Evolutionary conservation across 2,797 vertebrate species (phyloP).

Genomic region (Cirrhinus mrigala): DNA sequence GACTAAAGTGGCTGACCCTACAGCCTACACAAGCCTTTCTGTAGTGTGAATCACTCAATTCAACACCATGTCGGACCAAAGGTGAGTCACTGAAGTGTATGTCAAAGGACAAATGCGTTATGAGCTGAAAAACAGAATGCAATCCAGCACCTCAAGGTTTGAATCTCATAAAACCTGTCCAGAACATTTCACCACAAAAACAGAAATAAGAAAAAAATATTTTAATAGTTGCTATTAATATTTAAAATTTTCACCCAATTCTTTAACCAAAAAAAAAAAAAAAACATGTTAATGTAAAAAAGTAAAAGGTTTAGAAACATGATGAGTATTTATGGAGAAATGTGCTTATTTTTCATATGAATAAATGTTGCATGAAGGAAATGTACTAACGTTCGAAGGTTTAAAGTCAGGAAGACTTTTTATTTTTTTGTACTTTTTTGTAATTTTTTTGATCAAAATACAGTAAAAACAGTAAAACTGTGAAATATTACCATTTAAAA

Average conservation of each 20-base stretch:
- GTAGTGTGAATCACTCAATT: slow-evolving; percentile 28
- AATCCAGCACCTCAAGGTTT: not conserved
- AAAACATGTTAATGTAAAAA: not conserved
- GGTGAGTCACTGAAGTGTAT: not conserved
- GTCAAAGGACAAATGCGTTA: not conserved
- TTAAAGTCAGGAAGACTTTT: too few species aligned
- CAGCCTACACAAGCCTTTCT: not conserved
- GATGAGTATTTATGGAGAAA: not conserved
- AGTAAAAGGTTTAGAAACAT: not conserved
- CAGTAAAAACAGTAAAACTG: too few species aligned
- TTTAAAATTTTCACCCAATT: not conserved
- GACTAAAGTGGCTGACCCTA: not conserved
- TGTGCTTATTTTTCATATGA: not conserved
- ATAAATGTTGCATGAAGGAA: not conserved
- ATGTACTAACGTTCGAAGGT: not conserved
- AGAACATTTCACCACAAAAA: not conserved
- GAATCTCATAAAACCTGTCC: not conserved
- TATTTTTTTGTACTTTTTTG: too few species aligned
- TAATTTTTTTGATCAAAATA: too few species aligned
- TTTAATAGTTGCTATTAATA: too few species aligned
- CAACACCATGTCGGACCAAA: not conserved
- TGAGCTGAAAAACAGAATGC: not conserved
- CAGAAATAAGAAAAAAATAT: not conserved
- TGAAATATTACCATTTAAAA: too few species aligned
- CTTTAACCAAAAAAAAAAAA: not conserved